Conservation (phyloP, 2,797 vertebrate genomes). For the Astyanax mexicanus region DNA sequence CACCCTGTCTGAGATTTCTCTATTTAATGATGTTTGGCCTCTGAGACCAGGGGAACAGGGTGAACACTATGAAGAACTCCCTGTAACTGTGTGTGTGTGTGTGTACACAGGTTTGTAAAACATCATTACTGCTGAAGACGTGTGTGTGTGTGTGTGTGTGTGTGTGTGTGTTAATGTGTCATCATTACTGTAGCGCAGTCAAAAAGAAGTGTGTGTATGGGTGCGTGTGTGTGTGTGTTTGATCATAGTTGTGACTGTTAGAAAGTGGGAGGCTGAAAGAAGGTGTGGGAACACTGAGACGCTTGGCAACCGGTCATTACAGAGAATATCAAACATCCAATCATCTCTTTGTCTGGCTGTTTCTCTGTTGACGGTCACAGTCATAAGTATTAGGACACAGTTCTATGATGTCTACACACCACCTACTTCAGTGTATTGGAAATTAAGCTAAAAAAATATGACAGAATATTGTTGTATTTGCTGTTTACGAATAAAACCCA, state of each 20-base stretch:
- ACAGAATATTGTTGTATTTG: too few relatives aligned
- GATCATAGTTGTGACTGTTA: constrained; percentile 4
- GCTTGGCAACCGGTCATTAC: neutral
- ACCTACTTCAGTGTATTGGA: too few relatives aligned
- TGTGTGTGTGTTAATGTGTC: constrained; percentile 25
- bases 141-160: constrained; percentile 26
- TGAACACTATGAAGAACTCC: neutral
- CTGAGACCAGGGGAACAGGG: constrained; percentile 2
- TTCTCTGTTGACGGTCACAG: neutral
- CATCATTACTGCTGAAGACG: neutral
- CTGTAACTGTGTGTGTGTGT: neutral
- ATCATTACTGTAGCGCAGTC: neutral
- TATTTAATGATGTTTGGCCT: constrained; percentile 6
- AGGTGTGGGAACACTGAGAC: neutral
- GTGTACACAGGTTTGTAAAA: too few relatives aligned
- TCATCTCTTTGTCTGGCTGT: neutral
- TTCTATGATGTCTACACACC: too few relatives aligned
- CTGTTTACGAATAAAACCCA: too few relatives aligned
- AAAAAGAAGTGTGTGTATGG: neutral
- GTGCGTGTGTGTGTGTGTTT: neutral
- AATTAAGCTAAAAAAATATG: too few relatives aligned
- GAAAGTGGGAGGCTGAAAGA: constrained; percentile 27
- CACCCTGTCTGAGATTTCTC: neutral
- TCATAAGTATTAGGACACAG: too few relatives aligned
- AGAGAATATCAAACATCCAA: constrained; percentile 1